Evolutionary conservation across 2,797 vertebrate species (phyloP).

Genomic region (Helostoma temminkii): DNA sequence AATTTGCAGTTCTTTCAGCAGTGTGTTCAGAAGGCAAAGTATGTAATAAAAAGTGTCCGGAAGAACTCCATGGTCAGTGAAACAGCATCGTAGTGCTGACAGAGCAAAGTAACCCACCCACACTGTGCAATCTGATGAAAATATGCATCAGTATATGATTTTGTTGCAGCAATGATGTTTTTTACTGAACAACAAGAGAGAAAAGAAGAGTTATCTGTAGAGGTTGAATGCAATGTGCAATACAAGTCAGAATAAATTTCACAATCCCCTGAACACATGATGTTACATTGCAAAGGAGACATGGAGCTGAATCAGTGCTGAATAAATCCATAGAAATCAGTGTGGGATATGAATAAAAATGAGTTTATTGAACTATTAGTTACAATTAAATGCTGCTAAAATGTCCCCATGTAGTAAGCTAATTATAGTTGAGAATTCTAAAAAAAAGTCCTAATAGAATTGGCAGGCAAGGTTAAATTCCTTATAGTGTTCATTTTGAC

Average conservation of each 20-base stretch:
- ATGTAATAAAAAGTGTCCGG: slow-evolving; percentile 40
- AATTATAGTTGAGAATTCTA: slow-evolving; percentile 67
- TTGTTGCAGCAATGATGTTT: slow-evolving; percentile 58
- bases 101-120: slow-evolving; percentile 49
- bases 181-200: slow-evolving; percentile 38
- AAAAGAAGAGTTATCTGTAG: slow-evolving; percentile 64
- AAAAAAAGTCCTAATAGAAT: slow-evolving; percentile 37
- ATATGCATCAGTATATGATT: slow-evolving; percentile 62
- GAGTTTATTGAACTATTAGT: slow-evolving; percentile 80
- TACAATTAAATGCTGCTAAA: slow-evolving; percentile 78
- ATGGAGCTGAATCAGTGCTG: slow-evolving; percentile 68
- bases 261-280: slow-evolving; percentile 75
- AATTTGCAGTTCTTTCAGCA: too few species aligned
- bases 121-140: slow-evolving; percentile 40
- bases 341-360: slow-evolving; percentile 76
- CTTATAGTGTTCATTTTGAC: too few species aligned
- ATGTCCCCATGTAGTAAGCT: slow-evolving; percentile 63
- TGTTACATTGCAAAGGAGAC: slow-evolving; percentile 76
- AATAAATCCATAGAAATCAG: slow-evolving; percentile 83
- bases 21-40: slow-evolving; percentile 46
- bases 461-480: slow-evolving; percentile 5
- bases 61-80: slow-evolving; percentile 53
- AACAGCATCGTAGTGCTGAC: slow-evolving; percentile 54
- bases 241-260: slow-evolving; percentile 76
- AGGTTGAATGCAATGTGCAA: slow-evolving; percentile 54